Conservation (phyloP, 2,113 vertebrate genomes). For the Malurus elegans region DNA sequence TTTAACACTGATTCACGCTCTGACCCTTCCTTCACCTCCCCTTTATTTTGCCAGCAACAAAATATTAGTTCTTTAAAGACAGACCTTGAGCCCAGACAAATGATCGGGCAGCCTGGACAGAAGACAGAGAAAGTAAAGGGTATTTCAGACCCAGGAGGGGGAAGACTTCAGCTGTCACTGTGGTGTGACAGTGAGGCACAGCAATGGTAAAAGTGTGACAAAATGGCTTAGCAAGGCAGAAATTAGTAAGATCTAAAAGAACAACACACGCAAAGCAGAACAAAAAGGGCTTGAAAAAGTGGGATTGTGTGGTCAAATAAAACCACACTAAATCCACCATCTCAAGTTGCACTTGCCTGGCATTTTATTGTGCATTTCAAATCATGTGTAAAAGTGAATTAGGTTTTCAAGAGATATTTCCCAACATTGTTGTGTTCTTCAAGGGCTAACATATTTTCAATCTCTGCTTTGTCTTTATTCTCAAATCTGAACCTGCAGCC, state of each 20-base stretch:
- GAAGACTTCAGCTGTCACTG: background rate
- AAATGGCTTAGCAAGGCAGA: background rate
- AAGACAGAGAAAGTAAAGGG: background rate
- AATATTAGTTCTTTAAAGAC: slow-evolving; percentile 50
- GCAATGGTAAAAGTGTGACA: background rate
- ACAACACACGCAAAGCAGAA: background rate
- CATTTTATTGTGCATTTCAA: background rate
- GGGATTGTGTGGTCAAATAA: background rate
- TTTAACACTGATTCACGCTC: slow-evolving; percentile 32
- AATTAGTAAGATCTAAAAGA: background rate
- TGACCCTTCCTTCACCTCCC: slow-evolving; percentile 25
- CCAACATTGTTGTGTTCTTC: background rate
- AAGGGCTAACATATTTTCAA: background rate
- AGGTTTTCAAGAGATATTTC: background rate
- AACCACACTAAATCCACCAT: background rate
- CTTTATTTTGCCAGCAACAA: slow-evolving; percentile 21
- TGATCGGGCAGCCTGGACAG: background rate
- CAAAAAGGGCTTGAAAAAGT: background rate
- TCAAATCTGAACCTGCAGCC: background rate
- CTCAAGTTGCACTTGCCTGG: background rate
- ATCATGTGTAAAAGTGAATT: background rate
- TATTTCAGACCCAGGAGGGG: background rate
- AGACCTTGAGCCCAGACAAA: slow-evolving; percentile 51
- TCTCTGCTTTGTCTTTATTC: background rate
- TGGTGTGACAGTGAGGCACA: background rate